phyloP scores from a whole-genome alignment of 2,888 invertebrate genomes.

The Dicranocentrus wangi region DNA sequence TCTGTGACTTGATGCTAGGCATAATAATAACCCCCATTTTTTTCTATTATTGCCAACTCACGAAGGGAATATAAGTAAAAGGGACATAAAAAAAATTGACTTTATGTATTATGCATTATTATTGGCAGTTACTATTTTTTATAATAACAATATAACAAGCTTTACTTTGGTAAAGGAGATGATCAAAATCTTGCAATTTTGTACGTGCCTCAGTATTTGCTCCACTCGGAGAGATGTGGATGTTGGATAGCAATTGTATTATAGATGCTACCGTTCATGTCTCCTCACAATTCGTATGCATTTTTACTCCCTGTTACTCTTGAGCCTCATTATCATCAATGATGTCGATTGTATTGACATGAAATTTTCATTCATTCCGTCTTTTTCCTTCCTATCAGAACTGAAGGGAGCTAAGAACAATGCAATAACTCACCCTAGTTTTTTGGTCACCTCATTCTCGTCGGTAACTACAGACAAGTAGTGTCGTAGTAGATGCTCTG shows the following conservation, averaged over 20 bases:
- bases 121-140: conserved; percentile 8
- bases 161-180: background rate
- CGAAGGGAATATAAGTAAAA: conserved; percentile 37
- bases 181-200: conserved; percentile 49
- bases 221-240: background rate
- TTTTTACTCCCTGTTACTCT: too few relatives aligned
- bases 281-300: too few relatives aligned
- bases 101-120: background rate
- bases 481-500: too few relatives aligned
- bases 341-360: conserved; percentile 60
- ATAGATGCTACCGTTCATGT: conserved; percentile 55
- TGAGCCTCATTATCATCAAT: conserved; percentile 62
- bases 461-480: background rate
- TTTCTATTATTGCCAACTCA: conserved; percentile 58
- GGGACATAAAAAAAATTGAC: conserved; percentile 20
- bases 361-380: conserved; percentile 60
- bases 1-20: conserved; percentile 12
- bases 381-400: background rate
- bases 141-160: conserved; percentile 14
- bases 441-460: conserved; percentile 60
- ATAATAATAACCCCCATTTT: conserved; percentile 38
- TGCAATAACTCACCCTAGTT: conserved; percentile 61
- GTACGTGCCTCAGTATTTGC: conserved; percentile 51
- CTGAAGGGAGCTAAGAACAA: conserved; percentile 50
- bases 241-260: conserved; percentile 40